Conservation (phyloP, 2,888 invertebrate species). For the Xanthia togata region DNA sequence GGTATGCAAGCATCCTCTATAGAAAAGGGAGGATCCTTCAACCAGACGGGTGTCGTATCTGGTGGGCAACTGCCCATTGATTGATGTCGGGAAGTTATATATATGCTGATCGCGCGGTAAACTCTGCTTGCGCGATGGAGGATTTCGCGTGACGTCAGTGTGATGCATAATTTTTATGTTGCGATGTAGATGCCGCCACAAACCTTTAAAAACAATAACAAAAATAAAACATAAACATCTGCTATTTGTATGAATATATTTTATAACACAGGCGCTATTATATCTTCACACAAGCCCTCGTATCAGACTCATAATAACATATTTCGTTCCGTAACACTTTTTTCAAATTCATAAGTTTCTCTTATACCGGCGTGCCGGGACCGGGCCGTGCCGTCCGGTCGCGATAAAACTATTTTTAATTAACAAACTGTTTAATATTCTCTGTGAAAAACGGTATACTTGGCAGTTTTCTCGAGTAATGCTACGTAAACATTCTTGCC, state of each 20-base stretch:
- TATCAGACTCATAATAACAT: constrained; percentile 16
- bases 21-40: too few relatives aligned
- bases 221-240: not conserved
- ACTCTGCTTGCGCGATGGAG: too few relatives aligned
- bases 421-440: constrained; percentile 70
- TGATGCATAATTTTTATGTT: too few relatives aligned
- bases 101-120: too few relatives aligned
- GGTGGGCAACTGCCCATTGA: too few relatives aligned
- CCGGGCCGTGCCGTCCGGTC: constrained; percentile 16
- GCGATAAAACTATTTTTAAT: constrained; percentile 70
- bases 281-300: not conserved
- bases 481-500: constrained; percentile 49
- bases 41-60: too few relatives aligned
- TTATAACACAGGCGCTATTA: not conserved
- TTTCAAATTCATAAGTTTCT: constrained; percentile 36
- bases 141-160: too few relatives aligned
- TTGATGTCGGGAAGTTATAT: too few relatives aligned
- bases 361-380: constrained; percentile 35
- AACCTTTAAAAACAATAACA: not conserved
- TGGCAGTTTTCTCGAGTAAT: constrained; percentile 43
- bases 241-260: not conserved
- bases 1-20: too few relatives aligned
- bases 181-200: too few relatives aligned
- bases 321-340: constrained; percentile 34
- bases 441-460: constrained; percentile 53